These are phyloP conservation scores for Corythaixoides concolor DNA, from an alignment of 2,113 vertebrate genomes.

Conservation along the genomic window DNA sequence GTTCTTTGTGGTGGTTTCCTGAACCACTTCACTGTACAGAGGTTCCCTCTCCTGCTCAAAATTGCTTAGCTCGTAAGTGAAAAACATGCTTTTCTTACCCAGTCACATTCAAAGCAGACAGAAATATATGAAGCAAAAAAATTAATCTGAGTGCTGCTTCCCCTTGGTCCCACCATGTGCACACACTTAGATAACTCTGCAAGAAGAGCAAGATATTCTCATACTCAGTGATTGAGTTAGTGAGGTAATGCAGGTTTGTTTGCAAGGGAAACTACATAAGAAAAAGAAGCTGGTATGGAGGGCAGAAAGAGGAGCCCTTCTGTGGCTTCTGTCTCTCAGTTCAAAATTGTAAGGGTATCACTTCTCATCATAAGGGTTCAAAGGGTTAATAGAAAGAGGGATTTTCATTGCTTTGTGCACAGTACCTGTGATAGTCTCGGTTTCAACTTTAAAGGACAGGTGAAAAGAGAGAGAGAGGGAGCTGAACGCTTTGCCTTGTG, in stretches of 20 bases:
- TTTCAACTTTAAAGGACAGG: constrained; percentile 60
- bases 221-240: background rate
- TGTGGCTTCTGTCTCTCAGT: background rate
- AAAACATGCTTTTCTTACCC: background rate
- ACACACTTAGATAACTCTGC: rapidly evolving
- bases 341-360: background rate
- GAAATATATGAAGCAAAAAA: background rate
- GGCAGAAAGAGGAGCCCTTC: background rate
- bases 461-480: constrained; percentile 12
- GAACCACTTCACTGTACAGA: background rate
- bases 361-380: background rate
- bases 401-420: background rate
- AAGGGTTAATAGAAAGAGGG: constrained; percentile 13
- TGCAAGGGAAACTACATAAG: background rate
- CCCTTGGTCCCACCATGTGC: rapidly evolving
- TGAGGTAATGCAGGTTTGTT: background rate
- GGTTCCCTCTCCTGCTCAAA: background rate
- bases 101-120: background rate
- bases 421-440: background rate
- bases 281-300: background rate
- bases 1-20: background rate
- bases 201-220: background rate
- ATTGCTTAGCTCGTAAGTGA: background rate
- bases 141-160: background rate
- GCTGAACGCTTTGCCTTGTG: background rate